Evolutionary conservation across 2,888 invertebrate genomes (phyloP).

Genomic region (Conops quadrifasciatus): DNA sequence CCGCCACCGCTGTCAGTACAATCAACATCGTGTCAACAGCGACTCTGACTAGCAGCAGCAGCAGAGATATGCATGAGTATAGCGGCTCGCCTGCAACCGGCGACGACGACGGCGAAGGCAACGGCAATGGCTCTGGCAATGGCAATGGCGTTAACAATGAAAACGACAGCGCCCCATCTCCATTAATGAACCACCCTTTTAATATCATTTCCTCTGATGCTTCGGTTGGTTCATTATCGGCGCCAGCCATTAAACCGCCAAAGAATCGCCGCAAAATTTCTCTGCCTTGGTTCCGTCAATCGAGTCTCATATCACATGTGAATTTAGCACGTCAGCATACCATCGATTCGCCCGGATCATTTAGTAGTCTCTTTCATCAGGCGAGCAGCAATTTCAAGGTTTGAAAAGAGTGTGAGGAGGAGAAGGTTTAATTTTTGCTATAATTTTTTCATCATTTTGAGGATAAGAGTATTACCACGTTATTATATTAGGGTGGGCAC

Average conservation of each 20-base stretch:
- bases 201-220: slow-evolving; percentile 44
- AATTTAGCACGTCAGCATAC: slow-evolving; percentile 85
- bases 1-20: background rate
- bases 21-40: background rate
- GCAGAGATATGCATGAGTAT: no score
- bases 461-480: no score
- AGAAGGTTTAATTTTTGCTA: no score
- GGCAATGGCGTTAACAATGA: background rate
- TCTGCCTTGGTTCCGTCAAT: slow-evolving; percentile 88
- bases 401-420: slow-evolving; percentile 39
- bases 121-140: slow-evolving; percentile 5
- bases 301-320: slow-evolving; percentile 78
- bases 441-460: no score
- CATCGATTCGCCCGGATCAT: slow-evolving; percentile 88
- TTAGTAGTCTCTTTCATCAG: slow-evolving; percentile 79
- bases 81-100: background rate
- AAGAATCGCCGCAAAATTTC: slow-evolving; percentile 87
- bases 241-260: slow-evolving; percentile 65
- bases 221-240: slow-evolving; percentile 36
- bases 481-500: no score
- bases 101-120: background rate
- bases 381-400: slow-evolving; percentile 65
- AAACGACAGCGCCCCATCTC: slow-evolving; percentile 12
- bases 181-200: slow-evolving; percentile 37
- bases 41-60: background rate